A percentile compares a stretch with the other conserved stretches of the same genome.
Conservation (phyloP, 1,140 invertebrate genomes). For the Hydropsyche tenuis region DNA sequence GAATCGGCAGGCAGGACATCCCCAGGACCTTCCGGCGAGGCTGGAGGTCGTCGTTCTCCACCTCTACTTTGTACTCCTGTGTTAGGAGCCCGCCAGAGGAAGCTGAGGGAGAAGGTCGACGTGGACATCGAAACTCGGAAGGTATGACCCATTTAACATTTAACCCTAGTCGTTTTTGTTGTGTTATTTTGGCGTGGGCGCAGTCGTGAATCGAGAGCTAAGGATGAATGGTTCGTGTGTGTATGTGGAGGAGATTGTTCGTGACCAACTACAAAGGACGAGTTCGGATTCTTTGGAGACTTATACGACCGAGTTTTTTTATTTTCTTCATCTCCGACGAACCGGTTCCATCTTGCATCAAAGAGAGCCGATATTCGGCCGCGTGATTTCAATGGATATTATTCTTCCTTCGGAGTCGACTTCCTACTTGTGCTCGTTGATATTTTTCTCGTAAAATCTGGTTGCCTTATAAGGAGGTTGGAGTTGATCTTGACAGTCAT, state of each 20-base stretch:
- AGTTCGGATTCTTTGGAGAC: slow-evolving; percentile 29
- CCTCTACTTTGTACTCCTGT: slow-evolving; percentile 81
- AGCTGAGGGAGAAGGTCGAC: slow-evolving; percentile 72
- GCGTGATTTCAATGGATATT: slow-evolving; percentile 40
- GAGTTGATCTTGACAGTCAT: neutral
- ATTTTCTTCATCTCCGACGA: neutral
- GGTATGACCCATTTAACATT: slow-evolving; percentile 65
- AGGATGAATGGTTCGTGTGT: neutral
- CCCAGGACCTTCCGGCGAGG: slow-evolving; percentile 58
- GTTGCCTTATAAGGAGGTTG: slow-evolving; percentile 40
- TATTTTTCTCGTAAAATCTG: neutral
- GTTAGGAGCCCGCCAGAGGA: slow-evolving; percentile 71
- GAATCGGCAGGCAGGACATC: slow-evolving; percentile 69
- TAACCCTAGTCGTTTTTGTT: neutral
- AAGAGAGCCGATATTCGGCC: slow-evolving; percentile 36
- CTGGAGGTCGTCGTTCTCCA: slow-evolving; percentile 62
- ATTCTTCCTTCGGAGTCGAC: slow-evolving; percentile 28
- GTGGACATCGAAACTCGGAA: slow-evolving; percentile 87
- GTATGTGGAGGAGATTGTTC: neutral
- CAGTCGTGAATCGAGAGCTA: neutral
- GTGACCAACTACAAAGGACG: slow-evolving; percentile 32
- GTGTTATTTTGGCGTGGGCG: neutral
- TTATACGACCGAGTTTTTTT: slow-evolving; percentile 16
- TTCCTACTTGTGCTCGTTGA: slow-evolving; percentile 35
- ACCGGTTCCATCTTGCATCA: slow-evolving; percentile 38